These are phyloP conservation scores for Marmota monax DNA, from an alignment of 2,113 vertebrate species.

Conservation along the genomic window DNA sequence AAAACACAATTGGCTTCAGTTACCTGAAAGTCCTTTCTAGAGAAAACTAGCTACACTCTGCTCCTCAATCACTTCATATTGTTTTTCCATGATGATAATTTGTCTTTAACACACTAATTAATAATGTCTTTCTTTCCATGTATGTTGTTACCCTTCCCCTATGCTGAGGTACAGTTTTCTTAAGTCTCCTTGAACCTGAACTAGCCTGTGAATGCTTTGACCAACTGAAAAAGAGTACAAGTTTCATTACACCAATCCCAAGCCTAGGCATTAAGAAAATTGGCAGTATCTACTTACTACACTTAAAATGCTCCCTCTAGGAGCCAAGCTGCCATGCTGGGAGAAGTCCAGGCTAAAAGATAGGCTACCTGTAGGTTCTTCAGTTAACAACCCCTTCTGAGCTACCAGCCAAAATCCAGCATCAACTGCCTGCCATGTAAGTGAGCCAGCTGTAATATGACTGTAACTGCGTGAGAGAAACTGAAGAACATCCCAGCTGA, in stretches of 20 bases:
- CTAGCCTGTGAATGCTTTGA: background rate
- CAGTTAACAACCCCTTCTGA: background rate
- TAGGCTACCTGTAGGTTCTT: background rate
- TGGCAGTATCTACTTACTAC: background rate
- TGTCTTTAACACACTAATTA: background rate
- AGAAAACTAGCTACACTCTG: background rate
- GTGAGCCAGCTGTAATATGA: background rate
- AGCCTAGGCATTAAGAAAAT: background rate
- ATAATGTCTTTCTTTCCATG: background rate
- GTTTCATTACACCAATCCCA: background rate
- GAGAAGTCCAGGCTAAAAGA: constrained; percentile 4
- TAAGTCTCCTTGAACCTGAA: background rate
- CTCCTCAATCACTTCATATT: background rate
- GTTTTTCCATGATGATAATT: background rate
- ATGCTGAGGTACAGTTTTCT: background rate
- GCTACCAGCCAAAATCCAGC: background rate
- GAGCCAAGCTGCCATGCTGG: background rate
- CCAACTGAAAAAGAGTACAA: constrained; percentile 16
- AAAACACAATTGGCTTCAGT: constrained; percentile 37
- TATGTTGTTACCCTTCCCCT: background rate
- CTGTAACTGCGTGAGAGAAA: background rate
- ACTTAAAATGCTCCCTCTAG: constrained; percentile 9
- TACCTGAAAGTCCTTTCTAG: constrained; percentile 3
- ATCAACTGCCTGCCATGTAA: background rate
- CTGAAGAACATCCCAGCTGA: constrained; percentile 23